A percentile compares a stretch with the other conserved stretches of the same genome.
Conservation (phyloP, 2,888 invertebrate species). For the Strigamia transsilvanica region DNA sequence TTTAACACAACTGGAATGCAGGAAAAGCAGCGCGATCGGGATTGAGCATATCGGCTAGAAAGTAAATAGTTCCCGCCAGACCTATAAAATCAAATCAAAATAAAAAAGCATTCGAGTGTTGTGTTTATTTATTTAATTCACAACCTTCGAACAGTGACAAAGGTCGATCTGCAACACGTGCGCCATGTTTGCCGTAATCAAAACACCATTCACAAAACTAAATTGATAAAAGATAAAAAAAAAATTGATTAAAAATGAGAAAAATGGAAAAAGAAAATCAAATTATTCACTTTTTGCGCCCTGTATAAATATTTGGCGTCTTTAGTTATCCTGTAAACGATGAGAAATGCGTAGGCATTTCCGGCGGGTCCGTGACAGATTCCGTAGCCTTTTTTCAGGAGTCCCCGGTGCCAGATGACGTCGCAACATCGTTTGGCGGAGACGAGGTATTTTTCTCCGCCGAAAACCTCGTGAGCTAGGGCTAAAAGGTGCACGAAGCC, state of each 20-base stretch:
- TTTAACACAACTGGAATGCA: constrained; percentile 66
- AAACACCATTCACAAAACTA: constrained; percentile 85
- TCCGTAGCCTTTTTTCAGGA: constrained; percentile 84
- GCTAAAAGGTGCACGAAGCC: constrained; percentile 75
- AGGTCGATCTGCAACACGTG: constrained; percentile 76
- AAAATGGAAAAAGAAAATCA: not conserved
- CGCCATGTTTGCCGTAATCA: constrained; percentile 73
- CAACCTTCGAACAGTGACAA: constrained; percentile 83
- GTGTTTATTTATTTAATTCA: constrained; percentile 53
- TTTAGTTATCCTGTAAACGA: constrained; percentile 79
- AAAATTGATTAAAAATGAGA: not conserved
- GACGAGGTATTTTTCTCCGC: constrained; percentile 74
- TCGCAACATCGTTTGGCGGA: constrained; percentile 77
- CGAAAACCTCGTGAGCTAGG: constrained; percentile 74
- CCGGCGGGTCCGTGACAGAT: constrained; percentile 89
- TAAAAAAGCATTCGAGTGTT: not conserved
- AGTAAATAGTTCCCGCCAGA: constrained; percentile 78
- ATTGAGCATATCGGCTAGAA: constrained; percentile 74
- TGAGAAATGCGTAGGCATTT: constrained; percentile 84
- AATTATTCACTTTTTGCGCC: constrained; percentile 67
- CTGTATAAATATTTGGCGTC: constrained; percentile 77
- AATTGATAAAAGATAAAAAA: constrained; percentile 60
- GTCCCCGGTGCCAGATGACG: constrained; percentile 81
- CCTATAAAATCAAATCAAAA: constrained; percentile 53
- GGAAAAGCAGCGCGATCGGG: constrained; percentile 78